Evolutionary conservation across 2,888 invertebrate genomes (phyloP).

Genomic region (Phrixothrix hirtus): DNA sequence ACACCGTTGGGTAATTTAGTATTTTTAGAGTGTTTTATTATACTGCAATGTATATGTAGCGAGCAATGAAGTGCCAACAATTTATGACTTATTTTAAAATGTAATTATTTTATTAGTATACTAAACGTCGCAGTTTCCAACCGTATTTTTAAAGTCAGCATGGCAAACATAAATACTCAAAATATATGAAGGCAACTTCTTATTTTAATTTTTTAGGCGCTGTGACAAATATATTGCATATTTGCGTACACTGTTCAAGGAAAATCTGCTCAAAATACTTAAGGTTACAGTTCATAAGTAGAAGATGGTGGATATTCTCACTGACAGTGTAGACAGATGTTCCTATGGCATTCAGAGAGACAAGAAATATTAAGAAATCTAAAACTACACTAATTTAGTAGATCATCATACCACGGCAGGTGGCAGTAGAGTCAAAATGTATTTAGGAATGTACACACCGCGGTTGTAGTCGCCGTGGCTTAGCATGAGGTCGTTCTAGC

Average conservation of each 20-base stretch:
- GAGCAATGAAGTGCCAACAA: conserved; percentile 19
- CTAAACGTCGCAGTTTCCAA: conserved; percentile 18
- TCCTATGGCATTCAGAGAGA: conserved; percentile 42
- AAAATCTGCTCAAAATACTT: conserved; percentile 4
- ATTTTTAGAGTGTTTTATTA: conserved; percentile 18
- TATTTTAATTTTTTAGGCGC: conserved; percentile 29
- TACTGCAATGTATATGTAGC: conserved; percentile 3
- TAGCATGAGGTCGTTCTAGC: conserved; percentile 55
- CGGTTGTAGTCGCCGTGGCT: conserved; percentile 45
- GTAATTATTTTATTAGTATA: conserved; percentile 31
- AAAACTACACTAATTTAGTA: conserved; percentile 51
- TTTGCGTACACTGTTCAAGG: conserved; percentile 34
- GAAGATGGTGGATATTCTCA: conserved; percentile 20
- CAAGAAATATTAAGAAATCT: conserved; percentile 52
- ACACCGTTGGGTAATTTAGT: conserved; percentile 12
- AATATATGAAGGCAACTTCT: conserved; percentile 33
- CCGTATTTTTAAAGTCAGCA: conserved; percentile 23
- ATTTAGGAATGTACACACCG: conserved; percentile 43
- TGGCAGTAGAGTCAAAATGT: conserved; percentile 42
- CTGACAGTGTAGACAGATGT: conserved; percentile 46
- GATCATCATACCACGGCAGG: conserved; percentile 50
- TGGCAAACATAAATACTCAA: conserved; percentile 41
- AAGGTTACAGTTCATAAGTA: neutral
- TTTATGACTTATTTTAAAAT: conserved; percentile 31
- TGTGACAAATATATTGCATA: conserved; percentile 41